Evolutionary conservation across 2,888 invertebrate species (phyloP), one percentile per base, ranked within the genome.

Genomic region (Athetis lepigone): DNA sequence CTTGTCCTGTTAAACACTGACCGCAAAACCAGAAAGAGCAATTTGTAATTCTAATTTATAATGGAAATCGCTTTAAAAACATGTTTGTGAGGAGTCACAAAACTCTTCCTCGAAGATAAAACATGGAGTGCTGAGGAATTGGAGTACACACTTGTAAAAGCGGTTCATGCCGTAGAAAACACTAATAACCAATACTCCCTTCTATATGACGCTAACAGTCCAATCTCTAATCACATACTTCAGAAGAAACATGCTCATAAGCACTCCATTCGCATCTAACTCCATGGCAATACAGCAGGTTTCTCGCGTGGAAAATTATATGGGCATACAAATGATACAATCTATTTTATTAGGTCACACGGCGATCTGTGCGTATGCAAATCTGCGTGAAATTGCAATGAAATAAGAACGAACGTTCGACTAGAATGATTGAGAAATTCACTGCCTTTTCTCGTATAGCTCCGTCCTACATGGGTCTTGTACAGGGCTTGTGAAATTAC

Each of bases 271-370:
- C 43, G 21, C 56, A 47, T 39, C 18, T n/a, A 43, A 45, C 49
- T 58, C 11, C 19, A 16, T 51, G 27, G 13, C 21, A 33, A 23
- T 23, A 37, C 19, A 56, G 63, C 67, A 57, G 72, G 73, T 83
- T 82, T 81, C 79, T 86, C 82, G 80, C 83, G 87, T 85, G 87
- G 84, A 87, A 90, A 90, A 90, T 89, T 79, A 86, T 86, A 90
- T 89, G 85, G 82, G 84, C 84, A 82, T 74, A 75, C 57, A 74
- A 73, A 72, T 76, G 77, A 82, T 82, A 80, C 84, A 85, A 86
- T 86, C 81, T 77, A 83, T 74, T 86, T 87, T 89, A 89, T 89
- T 87, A 79, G 86, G 84, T 84, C 85, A 84, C 75, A 64, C 50
- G 58, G 61, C 73, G 39, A 51, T 65, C 46, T 42, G 37, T 51